Percentiles rank a stretch among this genome's conserved stretches.
These are phyloP conservation scores for Corythaeola cristata DNA, from an alignment of 2,113 vertebrate species.

Conservation along the genomic window DNA sequence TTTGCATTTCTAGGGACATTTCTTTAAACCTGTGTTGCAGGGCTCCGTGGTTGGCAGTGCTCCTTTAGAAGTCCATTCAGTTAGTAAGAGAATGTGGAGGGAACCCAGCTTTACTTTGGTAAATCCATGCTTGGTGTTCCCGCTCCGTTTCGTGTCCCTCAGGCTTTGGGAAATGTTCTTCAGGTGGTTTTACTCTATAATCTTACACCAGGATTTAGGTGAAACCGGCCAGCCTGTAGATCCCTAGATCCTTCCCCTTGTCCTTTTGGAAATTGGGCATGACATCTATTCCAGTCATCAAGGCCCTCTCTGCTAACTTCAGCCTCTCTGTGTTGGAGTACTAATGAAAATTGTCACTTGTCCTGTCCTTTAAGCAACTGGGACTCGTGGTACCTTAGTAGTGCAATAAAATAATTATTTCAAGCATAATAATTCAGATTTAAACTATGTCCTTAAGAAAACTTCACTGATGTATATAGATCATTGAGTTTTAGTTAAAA, in stretches of 20 bases:
- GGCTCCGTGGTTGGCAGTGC: neutral
- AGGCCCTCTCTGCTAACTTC: neutral
- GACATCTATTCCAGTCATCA: neutral
- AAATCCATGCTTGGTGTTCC: neutral
- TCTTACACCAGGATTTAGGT: neutral
- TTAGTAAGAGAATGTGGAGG: too few relatives aligned
- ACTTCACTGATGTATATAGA: neutral
- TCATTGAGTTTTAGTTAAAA: neutral
- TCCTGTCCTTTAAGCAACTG: neutral
- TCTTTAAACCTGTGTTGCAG: neutral
- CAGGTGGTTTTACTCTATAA: neutral
- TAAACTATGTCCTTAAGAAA: neutral
- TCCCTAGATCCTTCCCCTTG: neutral
- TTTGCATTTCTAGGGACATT: neutral
- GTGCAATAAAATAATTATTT: neutral
- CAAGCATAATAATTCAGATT: neutral
- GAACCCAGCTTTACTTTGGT: neutral
- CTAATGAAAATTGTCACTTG: neutral
- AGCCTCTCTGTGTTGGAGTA: neutral
- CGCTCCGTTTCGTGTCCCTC: neutral
- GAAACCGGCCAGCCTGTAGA: neutral
- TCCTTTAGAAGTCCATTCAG: neutral
- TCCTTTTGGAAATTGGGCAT: neutral
- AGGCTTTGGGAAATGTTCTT: neutral
- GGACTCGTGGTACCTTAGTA: neutral